Evolutionary conservation across 2,113 vertebrate genomes (phyloP).

Genomic region (Nibea coibor): DNA sequence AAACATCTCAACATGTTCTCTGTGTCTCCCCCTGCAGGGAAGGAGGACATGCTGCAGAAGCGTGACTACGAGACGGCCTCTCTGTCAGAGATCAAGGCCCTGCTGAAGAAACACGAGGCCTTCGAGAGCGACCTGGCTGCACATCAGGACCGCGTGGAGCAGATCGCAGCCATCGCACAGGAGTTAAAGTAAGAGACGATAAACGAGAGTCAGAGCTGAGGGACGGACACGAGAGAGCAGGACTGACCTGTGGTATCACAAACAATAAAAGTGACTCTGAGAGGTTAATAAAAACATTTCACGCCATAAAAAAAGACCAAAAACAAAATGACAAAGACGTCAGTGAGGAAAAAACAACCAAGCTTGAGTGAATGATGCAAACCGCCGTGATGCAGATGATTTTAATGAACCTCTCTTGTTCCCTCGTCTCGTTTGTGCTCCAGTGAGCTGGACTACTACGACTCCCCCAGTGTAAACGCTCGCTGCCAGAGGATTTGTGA

Average conservation of each 20-base stretch:
- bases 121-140: constrained; percentile 98
- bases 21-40: constrained; percentile 84
- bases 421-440: constrained; percentile 34
- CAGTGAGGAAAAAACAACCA: neutral
- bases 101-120: constrained; percentile 98
- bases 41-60: constrained; percentile 94
- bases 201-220: neutral
- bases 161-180: constrained; percentile 98
- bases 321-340: neutral
- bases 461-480: constrained; percentile 96
- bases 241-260: neutral
- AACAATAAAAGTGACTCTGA: neutral
- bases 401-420: neutral
- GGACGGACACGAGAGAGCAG: neutral
- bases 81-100: constrained; percentile 96
- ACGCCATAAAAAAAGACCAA: neutral
- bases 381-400: neutral
- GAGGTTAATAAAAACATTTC: neutral
- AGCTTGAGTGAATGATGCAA: neutral
- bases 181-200: constrained; percentile 91
- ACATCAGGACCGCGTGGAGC: constrained; percentile 98
- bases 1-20: neutral
- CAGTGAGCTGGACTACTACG: constrained; percentile 98
- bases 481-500: constrained; percentile 99
- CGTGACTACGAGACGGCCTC: constrained; percentile 94